Evolutionary conservation across 1,140 invertebrate genomes (phyloP).

Genomic region (Eriosoma lanigerum): DNA sequence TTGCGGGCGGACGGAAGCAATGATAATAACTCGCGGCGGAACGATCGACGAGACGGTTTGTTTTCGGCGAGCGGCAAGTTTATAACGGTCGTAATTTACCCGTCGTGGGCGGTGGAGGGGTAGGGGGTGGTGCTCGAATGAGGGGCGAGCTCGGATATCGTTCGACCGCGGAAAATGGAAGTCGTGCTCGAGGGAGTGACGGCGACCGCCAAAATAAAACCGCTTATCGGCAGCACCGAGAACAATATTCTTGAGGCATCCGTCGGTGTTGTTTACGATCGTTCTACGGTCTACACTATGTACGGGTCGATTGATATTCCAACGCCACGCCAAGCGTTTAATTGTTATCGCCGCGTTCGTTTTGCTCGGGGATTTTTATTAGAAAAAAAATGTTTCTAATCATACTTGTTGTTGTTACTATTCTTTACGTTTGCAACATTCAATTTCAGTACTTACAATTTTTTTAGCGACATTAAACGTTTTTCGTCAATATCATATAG

Average conservation of each 20-base stretch:
- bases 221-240: not conserved
- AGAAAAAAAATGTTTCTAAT: no score
- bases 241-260: slow-evolving; percentile 1
- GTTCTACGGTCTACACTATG: no score
- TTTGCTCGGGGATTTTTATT: no score
- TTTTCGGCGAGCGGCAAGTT: slow-evolving; percentile 8
- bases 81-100: slow-evolving; percentile 15
- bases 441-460: no score
- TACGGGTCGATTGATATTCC: slow-evolving; percentile 23
- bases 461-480: no score
- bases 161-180: not conserved
- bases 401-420: no score
- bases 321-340: slow-evolving; percentile 8
- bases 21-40: slow-evolving; percentile 39
- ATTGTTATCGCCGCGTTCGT: not conserved
- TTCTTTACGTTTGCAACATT: no score
- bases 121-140: not conserved
- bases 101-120: not conserved
- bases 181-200: not conserved
- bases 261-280: slow-evolving; percentile 16
- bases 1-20: not conserved
- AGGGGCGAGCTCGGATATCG: not conserved
- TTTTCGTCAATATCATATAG: no score
- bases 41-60: slow-evolving; percentile 36
- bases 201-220: not conserved